Conservation (phyloP, 2,888 invertebrate genomes). For the Hypercompe scribonia region DNA sequence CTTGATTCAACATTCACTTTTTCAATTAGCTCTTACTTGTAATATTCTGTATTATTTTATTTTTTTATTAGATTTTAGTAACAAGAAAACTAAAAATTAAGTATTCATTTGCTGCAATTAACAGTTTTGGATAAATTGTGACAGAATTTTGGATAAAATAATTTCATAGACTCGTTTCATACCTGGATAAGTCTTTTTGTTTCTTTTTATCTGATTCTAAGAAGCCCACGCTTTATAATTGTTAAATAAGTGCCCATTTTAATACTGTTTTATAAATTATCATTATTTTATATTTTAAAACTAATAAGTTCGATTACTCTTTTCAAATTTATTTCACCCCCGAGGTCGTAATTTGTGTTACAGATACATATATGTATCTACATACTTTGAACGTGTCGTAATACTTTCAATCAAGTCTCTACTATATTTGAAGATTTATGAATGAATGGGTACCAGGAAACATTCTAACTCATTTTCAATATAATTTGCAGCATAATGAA, state of each 20-base stretch:
- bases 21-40: not conserved
- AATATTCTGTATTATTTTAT: not conserved
- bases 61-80: not conserved
- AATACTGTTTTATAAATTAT: too few species aligned
- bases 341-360: constrained; percentile 72
- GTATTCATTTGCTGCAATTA: too few species aligned
- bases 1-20: not conserved
- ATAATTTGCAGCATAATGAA: constrained; percentile 2
- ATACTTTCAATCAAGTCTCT: constrained; percentile 55
- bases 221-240: not conserved
- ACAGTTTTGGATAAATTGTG: too few species aligned
- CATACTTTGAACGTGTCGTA: constrained; percentile 65
- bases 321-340: constrained; percentile 51
- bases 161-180: not conserved
- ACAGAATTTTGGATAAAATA: too few species aligned
- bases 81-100: not conserved
- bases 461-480: not conserved
- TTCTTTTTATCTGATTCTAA: not conserved
- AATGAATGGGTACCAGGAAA: constrained; percentile 53
- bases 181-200: not conserved
- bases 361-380: constrained; percentile 61
- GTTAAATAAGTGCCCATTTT: not conserved
- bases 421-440: constrained; percentile 50
- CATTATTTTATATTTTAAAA: too few species aligned
- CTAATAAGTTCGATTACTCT: not conserved